These are phyloP conservation scores for Salminus brasiliensis DNA, from an alignment of 2,113 vertebrate species.

Conservation along the genomic window DNA sequence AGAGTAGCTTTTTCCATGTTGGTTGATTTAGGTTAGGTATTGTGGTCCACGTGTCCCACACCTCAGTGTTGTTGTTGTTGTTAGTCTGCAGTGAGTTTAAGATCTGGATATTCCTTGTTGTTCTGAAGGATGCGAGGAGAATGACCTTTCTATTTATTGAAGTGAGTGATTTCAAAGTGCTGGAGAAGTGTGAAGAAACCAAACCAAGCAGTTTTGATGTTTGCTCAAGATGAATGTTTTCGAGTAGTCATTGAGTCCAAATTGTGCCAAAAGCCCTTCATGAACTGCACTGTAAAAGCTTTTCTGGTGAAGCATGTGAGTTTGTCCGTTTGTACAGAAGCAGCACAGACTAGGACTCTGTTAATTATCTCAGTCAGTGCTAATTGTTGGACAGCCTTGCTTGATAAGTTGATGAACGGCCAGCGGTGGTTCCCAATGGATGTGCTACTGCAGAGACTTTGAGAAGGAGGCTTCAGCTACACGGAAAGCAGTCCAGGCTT, in stretches of 20 bases:
- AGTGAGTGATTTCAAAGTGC: constrained; percentile 37
- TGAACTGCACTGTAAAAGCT: constrained; percentile 52
- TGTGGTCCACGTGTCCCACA: not conserved
- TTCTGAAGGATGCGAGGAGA: constrained; percentile 41
- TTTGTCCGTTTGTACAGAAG: constrained; percentile 59
- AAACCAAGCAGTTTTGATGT: constrained; percentile 60
- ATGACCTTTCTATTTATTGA: constrained; percentile 32
- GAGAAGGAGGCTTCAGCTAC: constrained; percentile 61
- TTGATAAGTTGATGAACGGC: constrained; percentile 63
- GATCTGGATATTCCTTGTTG: constrained; percentile 9
- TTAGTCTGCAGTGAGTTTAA: not conserved
- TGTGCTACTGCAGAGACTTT: constrained; percentile 67
- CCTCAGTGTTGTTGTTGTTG: not conserved
- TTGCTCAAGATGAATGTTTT: constrained; percentile 71
- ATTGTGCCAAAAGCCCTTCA: constrained; percentile 73
- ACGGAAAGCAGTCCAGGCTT: constrained; percentile 46
- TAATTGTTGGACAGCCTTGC: constrained; percentile 52
- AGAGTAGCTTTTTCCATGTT: not conserved
- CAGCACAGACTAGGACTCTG: constrained; percentile 47
- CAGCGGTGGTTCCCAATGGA: constrained; percentile 68
- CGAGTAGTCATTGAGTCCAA: constrained; percentile 61
- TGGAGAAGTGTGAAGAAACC: constrained; percentile 43
- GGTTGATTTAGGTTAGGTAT: not conserved
- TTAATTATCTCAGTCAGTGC: constrained; percentile 1
- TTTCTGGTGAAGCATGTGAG: constrained; percentile 64